Conservation (phyloP, 2,888 invertebrate species). For the Cryptocheilus praepositus region DNA sequence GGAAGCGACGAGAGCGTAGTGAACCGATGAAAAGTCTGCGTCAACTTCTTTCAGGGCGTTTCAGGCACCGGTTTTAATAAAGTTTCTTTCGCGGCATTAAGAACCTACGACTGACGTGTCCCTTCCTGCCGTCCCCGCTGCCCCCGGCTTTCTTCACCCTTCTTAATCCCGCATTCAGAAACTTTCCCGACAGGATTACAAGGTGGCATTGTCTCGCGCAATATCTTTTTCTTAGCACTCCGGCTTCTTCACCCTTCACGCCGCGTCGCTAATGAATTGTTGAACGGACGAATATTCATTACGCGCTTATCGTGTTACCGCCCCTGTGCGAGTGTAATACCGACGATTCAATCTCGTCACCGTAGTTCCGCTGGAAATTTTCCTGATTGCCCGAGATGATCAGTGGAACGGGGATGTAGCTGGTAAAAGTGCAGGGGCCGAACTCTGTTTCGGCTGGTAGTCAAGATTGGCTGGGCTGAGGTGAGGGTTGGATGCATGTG, state of each 20-base stretch:
- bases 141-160: constrained; percentile 5
- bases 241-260: neutral
- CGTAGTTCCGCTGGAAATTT: too few species aligned
- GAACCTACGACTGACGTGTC: constrained; percentile 8
- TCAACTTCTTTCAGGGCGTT: constrained; percentile 10
- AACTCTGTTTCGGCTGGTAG: too few species aligned
- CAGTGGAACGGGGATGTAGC: too few species aligned
- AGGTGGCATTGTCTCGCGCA: constrained; percentile 30
- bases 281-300: too few species aligned
- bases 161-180: constrained; percentile 13
- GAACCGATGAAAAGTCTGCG: neutral
- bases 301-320: too few species aligned
- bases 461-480: too few species aligned
- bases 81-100: constrained; percentile 11
- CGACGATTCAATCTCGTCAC: too few species aligned
- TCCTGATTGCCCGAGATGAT: too few species aligned
- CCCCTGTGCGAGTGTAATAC: too few species aligned
- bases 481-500: too few species aligned
- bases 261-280: too few species aligned
- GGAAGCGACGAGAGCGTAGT: neutral
- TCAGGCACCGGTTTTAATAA: constrained; percentile 9
- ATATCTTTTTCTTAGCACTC: constrained; percentile 8
- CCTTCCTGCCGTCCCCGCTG: neutral
- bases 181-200: constrained; percentile 14
- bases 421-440: too few species aligned